Percentiles rank a stretch among this genome's conserved stretches.
These are phyloP conservation scores for Zaprionus lachaisei DNA, from an alignment of 1,140 invertebrate genomes.

Conservation along the genomic window DNA sequence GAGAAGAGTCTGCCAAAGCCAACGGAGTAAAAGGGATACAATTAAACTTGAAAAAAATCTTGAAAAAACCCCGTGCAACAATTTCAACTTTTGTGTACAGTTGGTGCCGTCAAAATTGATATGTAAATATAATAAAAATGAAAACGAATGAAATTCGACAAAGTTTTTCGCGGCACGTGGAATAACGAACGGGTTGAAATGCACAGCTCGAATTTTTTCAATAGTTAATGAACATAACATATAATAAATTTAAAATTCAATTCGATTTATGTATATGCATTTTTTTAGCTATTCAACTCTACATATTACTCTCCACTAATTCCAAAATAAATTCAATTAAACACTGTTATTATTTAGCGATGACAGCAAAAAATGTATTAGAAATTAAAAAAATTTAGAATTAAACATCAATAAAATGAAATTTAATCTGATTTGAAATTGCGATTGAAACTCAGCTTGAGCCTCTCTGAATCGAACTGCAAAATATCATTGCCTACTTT, in stretches of 20 bases:
- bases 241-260: background rate
- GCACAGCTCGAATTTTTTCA: background rate
- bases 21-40: conserved; percentile 64
- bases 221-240: no score
- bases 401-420: background rate
- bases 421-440: background rate
- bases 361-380: no score
- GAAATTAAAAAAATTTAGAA: background rate
- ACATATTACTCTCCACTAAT: no score
- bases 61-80: conserved; percentile 61
- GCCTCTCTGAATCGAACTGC: background rate
- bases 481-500: conserved; percentile 1
- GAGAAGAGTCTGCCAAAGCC: conserved; percentile 38
- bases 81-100: conserved; percentile 61
- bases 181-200: conserved; percentile 1
- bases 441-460: no score
- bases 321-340: no score
- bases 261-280: no score
- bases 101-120: conserved; percentile 54
- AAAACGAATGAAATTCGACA: conserved; percentile 25
- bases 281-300: no score
- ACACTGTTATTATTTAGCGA: no score
- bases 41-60: conserved; percentile 72
- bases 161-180: conserved; percentile 30
- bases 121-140: conserved; percentile 66